These are phyloP conservation scores for Drosophila pallidifrons DNA, from an alignment of 1,140 invertebrate species.

Conservation along the genomic window DNA sequence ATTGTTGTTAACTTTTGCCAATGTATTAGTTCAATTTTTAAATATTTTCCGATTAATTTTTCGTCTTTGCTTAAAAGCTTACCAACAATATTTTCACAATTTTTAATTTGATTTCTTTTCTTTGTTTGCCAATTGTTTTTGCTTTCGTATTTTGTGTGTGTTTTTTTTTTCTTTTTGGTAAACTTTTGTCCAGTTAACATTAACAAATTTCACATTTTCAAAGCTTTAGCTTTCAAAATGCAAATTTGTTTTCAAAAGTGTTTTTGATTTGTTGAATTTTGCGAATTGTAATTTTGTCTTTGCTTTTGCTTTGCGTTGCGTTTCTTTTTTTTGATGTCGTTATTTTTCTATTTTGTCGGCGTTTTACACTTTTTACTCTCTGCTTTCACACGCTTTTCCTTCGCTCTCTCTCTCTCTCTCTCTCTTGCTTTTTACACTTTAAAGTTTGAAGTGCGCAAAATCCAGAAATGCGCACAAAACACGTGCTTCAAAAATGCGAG, in stretches of 20 bases:
- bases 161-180: constrained; percentile 67
- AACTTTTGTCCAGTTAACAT: constrained; percentile 53
- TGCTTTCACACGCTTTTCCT: constrained; percentile 34
- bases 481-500: constrained; percentile 46
- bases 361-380: constrained; percentile 64
- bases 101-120: constrained; percentile 10
- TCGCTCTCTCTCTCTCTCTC: constrained; percentile 17
- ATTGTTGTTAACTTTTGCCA: constrained; percentile 9
- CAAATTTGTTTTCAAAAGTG: neutral
- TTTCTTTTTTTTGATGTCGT: constrained; percentile 30
- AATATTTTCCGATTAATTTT: constrained; percentile 24
- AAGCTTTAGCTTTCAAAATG: neutral
- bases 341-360: constrained; percentile 73
- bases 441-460: constrained; percentile 81
- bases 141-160: neutral
- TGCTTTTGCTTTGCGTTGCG: constrained; percentile 39
- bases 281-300: constrained; percentile 25
- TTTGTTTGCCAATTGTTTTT: constrained; percentile 54
- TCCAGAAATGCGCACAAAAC: constrained; percentile 55
- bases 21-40: constrained; percentile 8
- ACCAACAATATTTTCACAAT: constrained; percentile 43
- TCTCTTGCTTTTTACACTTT: constrained; percentile 62
- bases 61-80: constrained; percentile 56
- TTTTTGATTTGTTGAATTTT: constrained; percentile 26
- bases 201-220: constrained; percentile 21